Evolutionary conservation across 2,888 invertebrate genomes (phyloP).

Genomic region (Trachelus iudaicus): DNA sequence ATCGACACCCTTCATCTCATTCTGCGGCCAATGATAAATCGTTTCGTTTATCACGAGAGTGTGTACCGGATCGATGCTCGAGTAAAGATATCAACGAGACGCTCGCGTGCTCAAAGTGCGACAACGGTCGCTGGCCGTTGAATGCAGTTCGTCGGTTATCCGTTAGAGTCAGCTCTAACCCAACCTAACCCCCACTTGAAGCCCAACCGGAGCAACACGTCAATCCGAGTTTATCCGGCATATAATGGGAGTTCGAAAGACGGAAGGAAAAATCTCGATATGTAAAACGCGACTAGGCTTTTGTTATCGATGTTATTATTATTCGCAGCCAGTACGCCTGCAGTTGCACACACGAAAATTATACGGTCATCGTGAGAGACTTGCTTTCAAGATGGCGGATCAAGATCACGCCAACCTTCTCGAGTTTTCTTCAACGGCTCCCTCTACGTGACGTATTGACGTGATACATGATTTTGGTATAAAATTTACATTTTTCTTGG

Average conservation of each 20-base stretch:
- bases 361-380: not conserved
- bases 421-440: not conserved
- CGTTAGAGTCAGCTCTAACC: not conserved
- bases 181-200: not conserved
- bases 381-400: not conserved
- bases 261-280: not conserved
- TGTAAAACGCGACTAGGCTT: not conserved
- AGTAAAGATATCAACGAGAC: not conserved
- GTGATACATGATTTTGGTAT: not conserved
- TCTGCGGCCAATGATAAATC: not conserved
- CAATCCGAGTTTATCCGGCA: constrained; percentile 2
- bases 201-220: not conserved
- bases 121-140: not conserved
- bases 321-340: not conserved
- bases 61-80: not conserved
- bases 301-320: not conserved
- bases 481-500: too few species aligned
- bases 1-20: not conserved
- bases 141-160: not conserved
- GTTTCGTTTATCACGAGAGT: not conserved
- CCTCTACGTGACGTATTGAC: not conserved
- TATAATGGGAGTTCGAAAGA: not conserved
- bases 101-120: not conserved
- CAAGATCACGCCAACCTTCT: not conserved
- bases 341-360: not conserved